Evolutionary conservation across 1,140 invertebrate species (phyloP), one percentile per base, ranked within the genome.

Genomic region (Epicauta chinensis): DNA sequence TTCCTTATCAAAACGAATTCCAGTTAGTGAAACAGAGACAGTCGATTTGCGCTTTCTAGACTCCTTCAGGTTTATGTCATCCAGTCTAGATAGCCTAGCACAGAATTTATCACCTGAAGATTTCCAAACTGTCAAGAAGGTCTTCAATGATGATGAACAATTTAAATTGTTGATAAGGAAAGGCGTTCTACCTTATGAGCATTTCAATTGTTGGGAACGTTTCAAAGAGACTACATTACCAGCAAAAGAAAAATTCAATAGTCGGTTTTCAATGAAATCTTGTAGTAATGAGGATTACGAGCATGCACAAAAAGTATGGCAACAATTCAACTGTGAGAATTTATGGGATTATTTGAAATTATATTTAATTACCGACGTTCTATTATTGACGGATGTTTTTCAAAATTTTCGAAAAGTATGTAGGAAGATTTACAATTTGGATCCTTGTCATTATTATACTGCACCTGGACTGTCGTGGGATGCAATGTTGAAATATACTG

Each of bases 341-440:
- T 35, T 75, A 12, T 54, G 65, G 9, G 64, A 75, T 31, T 74
- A 72, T 60, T 60, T 67, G 29, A 65, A 72, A 46, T 53, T 75
- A 23, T 75, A 75, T 61, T 55, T 73, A 16, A 71, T 67, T 62
- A 62, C 56, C 45, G 64, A 74, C 59, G 63, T 73, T 5, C 34
- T 70, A 13, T 46, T 73, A 16, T 54, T 72, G 42, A 66, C 65
- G 4, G 73, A 76, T 63, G 59, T 77, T 13, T 76, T 77, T 64
- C 71, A 75, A 67, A 72, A 73, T 59, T 76, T 73, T 61, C 30
- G 71, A 56, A 50, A 59, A 16, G 53, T 47, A 12, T 65, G 64
- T 55, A 44, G 61, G 49, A 52, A 61, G 39, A 55, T 51, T 10
- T 62, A 71, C 60, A 16, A 38, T 12, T 50, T 73, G 42, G 71